Percentiles rank a stretch among this genome's conserved stretches.
phyloP scores from a whole-genome alignment of 2,888 invertebrate genomes.

The Melanophora roralis region DNA sequence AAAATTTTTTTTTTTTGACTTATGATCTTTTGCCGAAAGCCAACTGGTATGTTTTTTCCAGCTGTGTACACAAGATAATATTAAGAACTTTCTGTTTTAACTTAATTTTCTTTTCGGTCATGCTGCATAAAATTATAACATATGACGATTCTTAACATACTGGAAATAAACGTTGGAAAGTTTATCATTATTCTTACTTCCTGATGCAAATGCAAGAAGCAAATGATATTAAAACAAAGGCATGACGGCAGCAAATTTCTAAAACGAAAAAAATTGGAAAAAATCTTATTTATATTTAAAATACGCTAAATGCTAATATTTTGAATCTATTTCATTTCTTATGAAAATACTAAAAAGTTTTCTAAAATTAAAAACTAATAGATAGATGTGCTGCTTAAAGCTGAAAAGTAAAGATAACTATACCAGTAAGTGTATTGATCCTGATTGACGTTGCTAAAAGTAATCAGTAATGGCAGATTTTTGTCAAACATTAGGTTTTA shows the following conservation, averaged over 20 bases:
- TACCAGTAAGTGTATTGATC: neutral
- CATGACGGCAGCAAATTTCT: neutral
- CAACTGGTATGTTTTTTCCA: no score
- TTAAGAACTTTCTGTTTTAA: neutral
- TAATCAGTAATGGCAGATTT: neutral
- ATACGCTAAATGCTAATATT: conserved; percentile 8
- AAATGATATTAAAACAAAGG: conserved; percentile 12
- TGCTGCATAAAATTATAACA: conserved; percentile 18
- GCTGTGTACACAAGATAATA: neutral
- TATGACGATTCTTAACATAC: neutral
- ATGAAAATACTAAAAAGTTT: neutral
- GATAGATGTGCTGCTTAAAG: neutral
- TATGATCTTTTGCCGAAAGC: no score
- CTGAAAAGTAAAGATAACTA: neutral
- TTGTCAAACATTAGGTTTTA: neutral
- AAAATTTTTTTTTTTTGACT: no score
- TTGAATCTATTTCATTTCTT: no score
- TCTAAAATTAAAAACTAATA: neutral
- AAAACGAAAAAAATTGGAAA: neutral
- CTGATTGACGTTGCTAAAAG: neutral
- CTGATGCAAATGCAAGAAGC: conserved; percentile 47
- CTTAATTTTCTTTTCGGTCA: conserved; percentile 5
- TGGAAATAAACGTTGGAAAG: conserved; percentile 41
- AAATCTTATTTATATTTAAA: neutral
- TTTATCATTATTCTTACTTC: conserved; percentile 51